Evolutionary conservation across 2,113 vertebrate species (phyloP).

Genomic region (Lichenostomus cassidix): DNA sequence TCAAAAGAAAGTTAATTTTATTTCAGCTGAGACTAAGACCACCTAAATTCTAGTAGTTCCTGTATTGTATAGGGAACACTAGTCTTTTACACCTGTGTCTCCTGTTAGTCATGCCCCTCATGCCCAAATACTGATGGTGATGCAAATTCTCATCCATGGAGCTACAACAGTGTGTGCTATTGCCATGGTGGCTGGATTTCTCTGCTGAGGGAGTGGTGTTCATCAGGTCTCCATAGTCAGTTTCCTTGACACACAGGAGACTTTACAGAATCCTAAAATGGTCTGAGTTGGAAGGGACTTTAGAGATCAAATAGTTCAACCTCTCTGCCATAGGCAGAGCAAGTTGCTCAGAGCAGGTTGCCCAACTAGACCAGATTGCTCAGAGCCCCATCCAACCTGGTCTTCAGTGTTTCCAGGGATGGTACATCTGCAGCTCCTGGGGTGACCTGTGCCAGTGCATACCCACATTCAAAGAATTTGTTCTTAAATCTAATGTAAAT

Average conservation of each 20-base stretch:
- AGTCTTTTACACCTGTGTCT: neutral
- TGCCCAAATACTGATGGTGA: neutral
- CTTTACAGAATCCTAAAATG: neutral
- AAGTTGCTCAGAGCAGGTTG: neutral
- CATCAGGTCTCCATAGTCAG: neutral
- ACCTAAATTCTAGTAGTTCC: neutral
- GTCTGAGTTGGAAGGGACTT: neutral
- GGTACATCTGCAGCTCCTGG: neutral
- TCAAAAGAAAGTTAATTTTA: neutral
- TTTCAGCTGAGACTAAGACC: neutral
- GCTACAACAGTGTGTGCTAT: neutral
- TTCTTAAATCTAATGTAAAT: neutral
- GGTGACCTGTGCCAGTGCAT: neutral
- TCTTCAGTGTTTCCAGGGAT: neutral
- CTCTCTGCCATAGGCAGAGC: neutral
- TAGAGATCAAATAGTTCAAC: neutral
- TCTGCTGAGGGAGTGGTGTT: neutral
- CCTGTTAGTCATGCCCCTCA: too few species aligned
- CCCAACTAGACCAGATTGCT: neutral
- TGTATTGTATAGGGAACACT: fast-evolving
- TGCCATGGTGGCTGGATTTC: neutral
- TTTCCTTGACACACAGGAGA: neutral
- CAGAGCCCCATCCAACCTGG: neutral
- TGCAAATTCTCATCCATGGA: neutral
- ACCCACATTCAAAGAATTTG: neutral